Percentiles rank a stretch among this genome's conserved stretches.
phyloP scores from a whole-genome alignment of 2,113 vertebrate species.

The Falcunculus frontatus region DNA sequence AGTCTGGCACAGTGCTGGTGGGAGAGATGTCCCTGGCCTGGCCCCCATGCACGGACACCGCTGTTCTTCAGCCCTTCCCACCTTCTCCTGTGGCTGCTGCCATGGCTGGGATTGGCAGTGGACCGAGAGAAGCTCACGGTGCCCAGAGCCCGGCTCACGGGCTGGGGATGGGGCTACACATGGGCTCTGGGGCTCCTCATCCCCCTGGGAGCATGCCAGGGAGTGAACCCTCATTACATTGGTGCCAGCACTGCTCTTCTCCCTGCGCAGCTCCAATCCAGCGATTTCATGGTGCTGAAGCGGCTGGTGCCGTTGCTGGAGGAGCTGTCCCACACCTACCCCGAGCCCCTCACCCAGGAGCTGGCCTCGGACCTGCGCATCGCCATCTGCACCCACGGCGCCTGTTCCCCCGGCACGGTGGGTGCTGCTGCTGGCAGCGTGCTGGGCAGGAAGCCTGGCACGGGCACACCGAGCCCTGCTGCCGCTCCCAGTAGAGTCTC shows the following conservation, averaged over 20 bases:
- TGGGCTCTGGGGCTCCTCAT: not conserved
- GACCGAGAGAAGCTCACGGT: fast-evolving
- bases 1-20: fast-evolving
- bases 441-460: not conserved
- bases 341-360: constrained; percentile 82
- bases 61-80: not conserved
- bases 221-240: fast-evolving
- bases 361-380: constrained; percentile 83
- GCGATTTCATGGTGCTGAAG: constrained; percentile 78
- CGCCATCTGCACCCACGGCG: constrained; percentile 86
- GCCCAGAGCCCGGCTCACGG: fast-evolving
- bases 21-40: not conserved
- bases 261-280: constrained; percentile 70
- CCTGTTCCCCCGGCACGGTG: constrained; percentile 65
- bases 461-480: not conserved
- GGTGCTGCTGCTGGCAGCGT: not conserved
- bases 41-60: fast-evolving
- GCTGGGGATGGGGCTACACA: not conserved
- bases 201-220: not conserved
- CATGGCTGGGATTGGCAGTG: fast-evolving
- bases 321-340: constrained; percentile 76
- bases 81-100: not conserved
- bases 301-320: constrained; percentile 78
- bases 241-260: not conserved
- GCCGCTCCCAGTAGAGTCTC: fast-evolving